Evolutionary conservation across 2,113 vertebrate species (phyloP).

Genomic region (Ceyx cyanopectus): DNA sequence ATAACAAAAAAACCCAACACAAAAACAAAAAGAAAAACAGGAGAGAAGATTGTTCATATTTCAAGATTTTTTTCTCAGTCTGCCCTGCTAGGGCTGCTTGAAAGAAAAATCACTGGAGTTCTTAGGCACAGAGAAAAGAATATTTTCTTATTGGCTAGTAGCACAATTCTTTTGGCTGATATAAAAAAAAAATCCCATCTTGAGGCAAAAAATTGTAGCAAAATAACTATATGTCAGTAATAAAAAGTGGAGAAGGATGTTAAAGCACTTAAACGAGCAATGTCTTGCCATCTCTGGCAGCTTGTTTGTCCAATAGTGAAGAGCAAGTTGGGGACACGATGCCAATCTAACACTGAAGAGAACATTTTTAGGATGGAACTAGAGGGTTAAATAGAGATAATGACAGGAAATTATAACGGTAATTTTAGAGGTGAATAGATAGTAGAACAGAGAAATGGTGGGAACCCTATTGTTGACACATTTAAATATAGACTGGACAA

Average conservation of each 20-base stretch:
- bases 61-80: not conserved
- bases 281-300: not conserved
- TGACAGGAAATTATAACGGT: not conserved
- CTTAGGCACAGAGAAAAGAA: not conserved
- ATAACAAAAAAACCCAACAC: not conserved
- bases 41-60: not conserved
- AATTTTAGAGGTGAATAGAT: conserved; percentile 35
- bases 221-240: not conserved
- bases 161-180: not conserved
- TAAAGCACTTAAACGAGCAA: not conserved
- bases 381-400: conserved; percentile 7
- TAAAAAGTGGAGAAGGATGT: not conserved
- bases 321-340: not conserved
- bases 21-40: not conserved
- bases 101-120: not conserved
- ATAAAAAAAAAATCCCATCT: not conserved
- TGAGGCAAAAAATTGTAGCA: not conserved
- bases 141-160: not conserved
- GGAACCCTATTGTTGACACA: conserved; percentile 36
- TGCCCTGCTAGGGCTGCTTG: not conserved
- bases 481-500: conserved; percentile 63
- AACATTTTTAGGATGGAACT: not conserved
- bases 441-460: conserved; percentile 2
- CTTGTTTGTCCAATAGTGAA: not conserved
- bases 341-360: not conserved